These are phyloP conservation scores for Synergus itoensis DNA, from an alignment of 2,888 invertebrate genomes.

Conservation along the genomic window DNA sequence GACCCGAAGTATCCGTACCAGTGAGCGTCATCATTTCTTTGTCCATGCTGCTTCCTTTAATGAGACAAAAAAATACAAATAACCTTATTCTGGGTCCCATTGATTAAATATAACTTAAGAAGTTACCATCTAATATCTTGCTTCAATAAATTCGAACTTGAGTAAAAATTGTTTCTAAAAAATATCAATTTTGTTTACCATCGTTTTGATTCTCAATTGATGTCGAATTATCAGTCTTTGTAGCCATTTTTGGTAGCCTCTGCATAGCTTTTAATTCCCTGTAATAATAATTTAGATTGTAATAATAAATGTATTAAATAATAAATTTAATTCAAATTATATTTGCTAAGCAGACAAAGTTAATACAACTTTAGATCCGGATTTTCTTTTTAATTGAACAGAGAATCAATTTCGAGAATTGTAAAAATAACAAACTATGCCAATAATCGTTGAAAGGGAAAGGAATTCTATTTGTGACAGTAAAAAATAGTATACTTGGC, in stretches of 20 bases:
- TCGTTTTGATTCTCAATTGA: constrained; percentile 73
- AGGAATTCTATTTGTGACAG: constrained; percentile 17
- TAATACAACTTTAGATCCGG: neutral
- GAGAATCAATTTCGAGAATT: neutral
- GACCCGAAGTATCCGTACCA: constrained; percentile 64
- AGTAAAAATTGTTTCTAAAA: neutral
- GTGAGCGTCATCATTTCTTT: constrained; percentile 55
- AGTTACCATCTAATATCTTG: neutral
- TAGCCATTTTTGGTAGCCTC: constrained; percentile 66
- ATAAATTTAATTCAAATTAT: constrained; percentile 15
- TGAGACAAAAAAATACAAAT: neutral
- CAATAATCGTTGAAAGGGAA: neutral
- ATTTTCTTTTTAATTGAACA: neutral
- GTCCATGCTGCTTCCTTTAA: constrained; percentile 42
- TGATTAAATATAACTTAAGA: neutral
- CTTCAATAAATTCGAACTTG: neutral
- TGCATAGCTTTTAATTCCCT: constrained; percentile 46
- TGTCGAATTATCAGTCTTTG: constrained; percentile 71
- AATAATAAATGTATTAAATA: constrained; percentile 32
- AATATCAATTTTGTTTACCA: constrained; percentile 60
- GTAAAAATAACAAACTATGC: constrained; percentile 36
- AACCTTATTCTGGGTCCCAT: neutral
- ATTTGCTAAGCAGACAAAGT: neutral
- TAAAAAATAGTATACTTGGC: constrained; percentile 18
- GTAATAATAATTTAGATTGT: constrained; percentile 1